These are phyloP conservation scores for Drosophila robusta DNA, from an alignment of 2,888 invertebrate genomes.

Conservation along the genomic window DNA sequence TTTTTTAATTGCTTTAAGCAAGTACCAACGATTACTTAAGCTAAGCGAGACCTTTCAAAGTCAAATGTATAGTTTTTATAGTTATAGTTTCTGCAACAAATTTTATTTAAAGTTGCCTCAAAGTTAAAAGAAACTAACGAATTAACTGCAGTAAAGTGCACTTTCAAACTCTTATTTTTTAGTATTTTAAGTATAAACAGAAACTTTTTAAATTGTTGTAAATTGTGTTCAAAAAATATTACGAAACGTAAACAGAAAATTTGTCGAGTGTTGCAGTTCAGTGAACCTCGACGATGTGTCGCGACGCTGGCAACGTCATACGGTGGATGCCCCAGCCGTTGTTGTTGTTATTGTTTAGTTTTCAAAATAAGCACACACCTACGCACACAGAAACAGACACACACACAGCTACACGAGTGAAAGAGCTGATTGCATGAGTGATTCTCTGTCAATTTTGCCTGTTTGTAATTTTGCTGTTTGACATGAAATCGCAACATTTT, in stretches of 20 bases:
- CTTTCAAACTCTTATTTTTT: not conserved
- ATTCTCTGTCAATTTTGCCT: constrained; percentile 42
- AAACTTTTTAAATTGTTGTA: constrained; percentile 10
- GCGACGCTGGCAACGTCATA: constrained; percentile 52
- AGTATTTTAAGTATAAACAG: constrained; percentile 8
- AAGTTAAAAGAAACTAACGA: not conserved
- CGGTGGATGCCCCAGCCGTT: constrained; percentile 43
- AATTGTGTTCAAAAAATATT: constrained; percentile 26
- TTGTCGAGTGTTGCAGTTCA: constrained; percentile 60
- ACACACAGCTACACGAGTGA: constrained; percentile 9
- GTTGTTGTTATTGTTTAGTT: constrained; percentile 49
- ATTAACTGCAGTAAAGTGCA: not conserved
- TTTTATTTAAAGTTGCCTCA: too few relatives aligned
- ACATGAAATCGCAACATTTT: constrained; percentile 49
- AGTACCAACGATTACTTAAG: too few relatives aligned
- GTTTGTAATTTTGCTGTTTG: constrained; percentile 19
- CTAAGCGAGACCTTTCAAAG: not conserved
- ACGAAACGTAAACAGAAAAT: constrained; percentile 63
- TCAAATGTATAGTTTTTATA: too few relatives aligned
- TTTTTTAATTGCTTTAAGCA: too few relatives aligned
- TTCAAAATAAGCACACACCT: constrained; percentile 63
- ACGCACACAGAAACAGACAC: constrained; percentile 36
- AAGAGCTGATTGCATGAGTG: constrained; percentile 63
- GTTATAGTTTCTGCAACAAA: too few relatives aligned
- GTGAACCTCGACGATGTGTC: constrained; percentile 50